Evolutionary conservation across 2,797 vertebrate genomes (phyloP).

Genomic region (Aulostomus chinensis): DNA sequence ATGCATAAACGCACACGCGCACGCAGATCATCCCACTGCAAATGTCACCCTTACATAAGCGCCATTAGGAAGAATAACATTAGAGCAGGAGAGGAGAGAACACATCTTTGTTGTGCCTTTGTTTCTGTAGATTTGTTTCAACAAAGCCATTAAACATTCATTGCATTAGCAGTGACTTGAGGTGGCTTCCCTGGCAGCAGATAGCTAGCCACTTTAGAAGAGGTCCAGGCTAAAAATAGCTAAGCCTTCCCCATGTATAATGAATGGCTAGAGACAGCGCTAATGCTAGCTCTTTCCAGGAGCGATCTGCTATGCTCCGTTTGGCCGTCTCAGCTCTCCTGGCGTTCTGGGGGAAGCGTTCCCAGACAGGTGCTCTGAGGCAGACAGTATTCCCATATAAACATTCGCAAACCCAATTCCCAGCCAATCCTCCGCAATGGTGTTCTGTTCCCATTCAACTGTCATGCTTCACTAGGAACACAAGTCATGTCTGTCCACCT

Average conservation of each 20-base stretch:
- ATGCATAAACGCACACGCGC: slow-evolving; percentile 11
- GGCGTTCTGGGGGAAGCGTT: slow-evolving; percentile 55
- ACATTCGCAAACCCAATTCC: slow-evolving; percentile 68
- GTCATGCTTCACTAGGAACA: slow-evolving; percentile 71
- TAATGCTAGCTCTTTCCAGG: slow-evolving; percentile 76
- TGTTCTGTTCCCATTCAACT: slow-evolving; percentile 66
- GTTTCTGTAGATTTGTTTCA: slow-evolving; percentile 74
- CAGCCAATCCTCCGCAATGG: slow-evolving; percentile 63
- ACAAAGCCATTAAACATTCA: slow-evolving; percentile 77
- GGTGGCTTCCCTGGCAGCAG: slow-evolving; percentile 73
- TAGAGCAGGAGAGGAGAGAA: slow-evolving; percentile 37
- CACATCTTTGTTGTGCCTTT: slow-evolving; percentile 54
- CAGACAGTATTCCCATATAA: slow-evolving; percentile 77
- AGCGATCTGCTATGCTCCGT: slow-evolving; percentile 75
- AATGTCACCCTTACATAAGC: slow-evolving; percentile 70
- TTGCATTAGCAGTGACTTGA: slow-evolving; percentile 63
- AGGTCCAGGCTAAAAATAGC: slow-evolving; percentile 72
- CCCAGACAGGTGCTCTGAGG: slow-evolving; percentile 80
- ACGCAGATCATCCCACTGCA: too few species aligned
- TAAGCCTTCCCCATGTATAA: slow-evolving; percentile 78
- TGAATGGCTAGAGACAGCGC: slow-evolving; percentile 75
- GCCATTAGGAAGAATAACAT: slow-evolving; percentile 58
- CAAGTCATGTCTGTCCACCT: slow-evolving; percentile 77
- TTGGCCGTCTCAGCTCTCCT: slow-evolving; percentile 69
- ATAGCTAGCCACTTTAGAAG: slow-evolving; percentile 65